phyloP scores from a whole-genome alignment of 2,113 vertebrate species.

The Leptocoma aspasia region DNA sequence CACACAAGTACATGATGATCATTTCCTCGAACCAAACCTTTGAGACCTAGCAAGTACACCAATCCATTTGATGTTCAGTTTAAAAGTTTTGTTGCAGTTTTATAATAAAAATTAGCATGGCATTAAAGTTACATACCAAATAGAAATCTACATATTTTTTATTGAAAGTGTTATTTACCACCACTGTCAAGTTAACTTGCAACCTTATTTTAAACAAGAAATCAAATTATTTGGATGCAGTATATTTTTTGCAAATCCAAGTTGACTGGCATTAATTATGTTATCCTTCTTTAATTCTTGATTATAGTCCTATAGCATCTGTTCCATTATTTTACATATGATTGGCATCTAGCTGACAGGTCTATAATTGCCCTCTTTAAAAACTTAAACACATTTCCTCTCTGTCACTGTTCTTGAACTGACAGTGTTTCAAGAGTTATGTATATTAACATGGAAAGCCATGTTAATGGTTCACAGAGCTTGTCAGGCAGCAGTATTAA shows the following conservation, averaged over 20 bases:
- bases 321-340: neutral
- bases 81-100: neutral
- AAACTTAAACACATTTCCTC: neutral
- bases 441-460: too few relatives aligned
- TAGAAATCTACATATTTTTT: neutral
- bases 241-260: neutral
- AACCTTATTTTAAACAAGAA: neutral
- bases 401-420: neutral
- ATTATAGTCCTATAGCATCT: neutral
- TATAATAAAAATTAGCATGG: neutral
- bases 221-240: neutral
- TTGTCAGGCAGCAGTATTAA: neutral
- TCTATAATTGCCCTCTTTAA: constrained; percentile 14
- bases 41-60: neutral
- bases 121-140: neutral
- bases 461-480: neutral
- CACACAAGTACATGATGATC: neutral
- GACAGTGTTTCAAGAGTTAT: neutral
- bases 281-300: constrained; percentile 5
- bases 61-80: neutral
- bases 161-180: neutral
- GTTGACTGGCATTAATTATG: neutral
- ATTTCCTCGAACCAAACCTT: neutral
- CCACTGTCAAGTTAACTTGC: neutral
- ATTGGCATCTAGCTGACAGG: constrained; percentile 13